phyloP scores from a whole-genome alignment of 2,113 vertebrate genomes.

The Leptocoma aspasia region DNA sequence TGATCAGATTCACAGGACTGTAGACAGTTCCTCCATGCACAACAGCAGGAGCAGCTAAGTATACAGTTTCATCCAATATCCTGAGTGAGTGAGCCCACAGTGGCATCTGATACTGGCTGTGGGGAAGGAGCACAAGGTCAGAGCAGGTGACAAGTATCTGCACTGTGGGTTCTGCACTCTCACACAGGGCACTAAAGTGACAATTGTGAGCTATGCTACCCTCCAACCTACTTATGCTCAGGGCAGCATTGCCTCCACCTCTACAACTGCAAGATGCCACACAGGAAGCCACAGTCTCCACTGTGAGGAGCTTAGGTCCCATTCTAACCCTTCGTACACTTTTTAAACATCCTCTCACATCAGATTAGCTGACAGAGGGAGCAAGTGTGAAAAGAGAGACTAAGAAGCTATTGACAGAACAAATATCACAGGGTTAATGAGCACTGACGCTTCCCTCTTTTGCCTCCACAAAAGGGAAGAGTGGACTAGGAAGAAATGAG shows the following conservation, averaged over 20 bases:
- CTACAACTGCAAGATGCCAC: not conserved
- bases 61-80: not conserved
- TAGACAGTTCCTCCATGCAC: rapidly evolving
- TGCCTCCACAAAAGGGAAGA: not conserved
- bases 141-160: not conserved
- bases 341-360: not conserved
- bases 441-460: not conserved
- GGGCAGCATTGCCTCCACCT: not conserved
- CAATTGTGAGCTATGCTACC: not conserved
- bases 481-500: not conserved
- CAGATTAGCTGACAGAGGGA: not conserved
- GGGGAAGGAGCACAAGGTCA: not conserved
- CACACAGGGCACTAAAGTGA: not conserved
- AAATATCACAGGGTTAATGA: not conserved
- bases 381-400: not conserved
- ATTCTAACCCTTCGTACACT: not conserved
- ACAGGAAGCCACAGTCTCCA: not conserved
- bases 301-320: not conserved
- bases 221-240: not conserved
- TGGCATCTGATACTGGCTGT: not conserved
- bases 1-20: not conserved
- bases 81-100: not conserved
- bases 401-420: not conserved
- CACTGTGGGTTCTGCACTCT: not conserved
- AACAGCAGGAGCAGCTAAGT: not conserved